A percentile compares a stretch with the other conserved stretches of the same genome.
Conservation (phyloP, 1,140 invertebrate genomes). For the Drosophila erecta region DNA sequence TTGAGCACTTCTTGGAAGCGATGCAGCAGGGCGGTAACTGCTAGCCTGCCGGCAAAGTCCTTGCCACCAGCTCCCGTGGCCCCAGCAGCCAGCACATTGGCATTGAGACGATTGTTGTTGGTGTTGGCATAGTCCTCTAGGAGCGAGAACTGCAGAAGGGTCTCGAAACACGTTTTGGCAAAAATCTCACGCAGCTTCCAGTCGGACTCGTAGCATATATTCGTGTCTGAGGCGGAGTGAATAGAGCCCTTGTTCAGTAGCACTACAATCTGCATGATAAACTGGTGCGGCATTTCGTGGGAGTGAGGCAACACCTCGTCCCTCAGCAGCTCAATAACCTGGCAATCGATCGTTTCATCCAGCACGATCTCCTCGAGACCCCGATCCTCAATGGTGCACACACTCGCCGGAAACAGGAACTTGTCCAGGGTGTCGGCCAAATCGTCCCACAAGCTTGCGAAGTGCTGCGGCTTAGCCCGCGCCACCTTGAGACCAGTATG, state of each 20-base stretch:
- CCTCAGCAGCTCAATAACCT: slow-evolving; percentile 93
- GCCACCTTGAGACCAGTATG: slow-evolving; percentile 94
- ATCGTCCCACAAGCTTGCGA: slow-evolving; percentile 92
- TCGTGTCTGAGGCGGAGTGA: slow-evolving; percentile 91
- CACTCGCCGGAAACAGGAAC: slow-evolving; percentile 93
- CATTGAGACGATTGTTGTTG: slow-evolving; percentile 82
- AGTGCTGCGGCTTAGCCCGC: slow-evolving; percentile 89
- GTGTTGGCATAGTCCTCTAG: slow-evolving; percentile 87
- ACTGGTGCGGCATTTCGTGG: slow-evolving; percentile 92
- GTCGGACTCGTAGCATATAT: slow-evolving; percentile 92
- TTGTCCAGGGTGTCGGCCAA: slow-evolving; percentile 94
- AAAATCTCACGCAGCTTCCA: slow-evolving; percentile 96
- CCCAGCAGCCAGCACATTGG: slow-evolving; percentile 55
- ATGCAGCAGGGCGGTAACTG: slow-evolving; percentile 95
- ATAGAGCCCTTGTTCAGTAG: slow-evolving; percentile 97
- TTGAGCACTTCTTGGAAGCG: slow-evolving; percentile 96
- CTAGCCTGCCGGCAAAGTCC: slow-evolving; percentile 92
- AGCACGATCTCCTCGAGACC: slow-evolving; percentile 92
- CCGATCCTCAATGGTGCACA: slow-evolving; percentile 87
- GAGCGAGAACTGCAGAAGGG: slow-evolving; percentile 96
- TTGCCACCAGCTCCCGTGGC: slow-evolving; percentile 84
- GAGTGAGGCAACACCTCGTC: slow-evolving; percentile 94
- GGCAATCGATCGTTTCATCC: slow-evolving; percentile 94
- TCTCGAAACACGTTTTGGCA: slow-evolving; percentile 98
- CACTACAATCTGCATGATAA: slow-evolving; percentile 94